Base-by-base conservation (phyloP, 2,113 vertebrate species). In the Ailurus styani region DNA sequence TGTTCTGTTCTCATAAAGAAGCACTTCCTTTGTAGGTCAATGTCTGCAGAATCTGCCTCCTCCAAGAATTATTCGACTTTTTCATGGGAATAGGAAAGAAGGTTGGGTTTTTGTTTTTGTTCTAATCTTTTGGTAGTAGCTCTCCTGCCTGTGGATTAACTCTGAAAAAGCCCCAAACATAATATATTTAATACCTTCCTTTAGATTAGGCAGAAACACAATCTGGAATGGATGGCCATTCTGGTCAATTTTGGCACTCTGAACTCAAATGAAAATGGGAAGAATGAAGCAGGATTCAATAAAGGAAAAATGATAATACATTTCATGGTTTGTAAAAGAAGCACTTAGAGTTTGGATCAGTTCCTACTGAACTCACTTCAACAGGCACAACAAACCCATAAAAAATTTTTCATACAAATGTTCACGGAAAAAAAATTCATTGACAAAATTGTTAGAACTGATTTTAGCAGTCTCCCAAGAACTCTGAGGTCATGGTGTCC, bases 1-100 rank as follows among this genome's bases (percentile, higher is more conserved):
- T 55, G 81, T 89, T 77, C 64, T 45, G 57, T 90, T 91, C 87
- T 98, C 68, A 0, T 55, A 50, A 98, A 96, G 95, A 96, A 95
- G 75, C 0, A 0, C 27, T 95, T 95, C 2, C 1, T 47, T 96
- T 97, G 87, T 57, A 90, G 57, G 85, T 96, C 77, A 50, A 45
- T 4, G 70, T 64, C 87, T 75, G 21, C 10, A 86, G 81, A 93
- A 77, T 54, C 77, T 79, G n/a, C 40, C 50, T 91, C 20, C 8
- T 91, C 37, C 9, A 78, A 66, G 42, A 91, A 70, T 90, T 95
- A 77, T 3, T 42, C 37, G 57, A 45, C 20, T n/a, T 86, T 91
- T 89, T 50, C 60, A 60, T 37, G 20, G 27, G 20, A 60, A n/a
- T 42, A 12, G 14, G 7, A 72, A 31, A 47, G 7, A 64, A 66